Base-by-base conservation (phyloP, 1,140 invertebrate genomes). In the Caenorhabditis briggsae region DNA sequence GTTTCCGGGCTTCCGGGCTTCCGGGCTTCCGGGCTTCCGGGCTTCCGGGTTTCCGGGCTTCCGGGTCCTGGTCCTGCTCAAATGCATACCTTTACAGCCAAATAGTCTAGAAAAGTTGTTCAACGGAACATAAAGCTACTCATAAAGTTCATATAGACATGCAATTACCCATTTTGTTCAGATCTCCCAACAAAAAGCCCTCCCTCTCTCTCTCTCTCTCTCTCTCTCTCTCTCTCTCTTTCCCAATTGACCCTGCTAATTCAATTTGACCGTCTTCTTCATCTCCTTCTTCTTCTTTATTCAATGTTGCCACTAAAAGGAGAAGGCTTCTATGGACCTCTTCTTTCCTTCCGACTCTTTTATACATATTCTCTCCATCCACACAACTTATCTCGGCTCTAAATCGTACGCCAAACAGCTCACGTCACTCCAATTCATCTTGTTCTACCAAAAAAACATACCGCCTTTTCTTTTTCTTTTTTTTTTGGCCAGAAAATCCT, bases 221-320 rank as follows among this genome's bases (percentile, higher is more conserved):
- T 11, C 5, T n/a, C 18, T 53, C n/a, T 23, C 23, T 50, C 50
- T 46, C 33, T 23, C 41, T 70, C 64, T 70, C n/a, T 58, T 23
- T 64, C 33, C 64, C 64, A 70, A 70, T 70, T 78, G 70, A 50
- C 70, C 70, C 70, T 78, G 18, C 70, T 78, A 78, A 78, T 78
- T 78, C 70, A 78, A 78, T 78, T 78, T 78, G 70, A 78, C 33
- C 20, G 70, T 78, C 70, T 43, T 18, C 64, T 16, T 14, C 20
- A n/a, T n/a, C 56, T 8, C n/a, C 18, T 18, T 58, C 16, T 14
- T 25, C 59, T 18, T 20, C 59, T 25, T 61, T 33, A 1, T 33
- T 33, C 33, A 33, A 33, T 33, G 3, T 33, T 33, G 33, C 33
- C 33, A 33, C 33, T 33, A 33, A 33, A 33, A 33, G 33, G 33